Evolutionary conservation across 1,140 invertebrate genomes (phyloP), one percentile per base, ranked within the genome.

Genomic region (Drosophila littoralis): DNA sequence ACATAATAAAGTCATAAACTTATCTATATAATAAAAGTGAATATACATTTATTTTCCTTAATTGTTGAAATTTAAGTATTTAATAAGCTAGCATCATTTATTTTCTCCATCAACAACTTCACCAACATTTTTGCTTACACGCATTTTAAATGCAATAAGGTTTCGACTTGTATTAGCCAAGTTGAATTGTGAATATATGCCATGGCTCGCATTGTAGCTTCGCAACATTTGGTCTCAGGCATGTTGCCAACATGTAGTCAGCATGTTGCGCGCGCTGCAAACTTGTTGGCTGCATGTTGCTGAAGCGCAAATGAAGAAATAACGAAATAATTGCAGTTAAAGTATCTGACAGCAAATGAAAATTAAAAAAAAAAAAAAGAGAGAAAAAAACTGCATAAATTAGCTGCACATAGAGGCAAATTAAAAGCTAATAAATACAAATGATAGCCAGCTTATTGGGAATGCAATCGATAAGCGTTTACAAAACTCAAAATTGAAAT

Each of bases 201-300:
- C 7, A 32, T 71, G 58, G 6, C 54, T 6, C 6, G 50, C 46
- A 81, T 40, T 75, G 78, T 85, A 42, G 42, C 22, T 7, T 8
- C 10, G 55, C 55, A 72, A 69, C 73, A 76, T 77, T 77, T 67
- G 65, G 45, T 52, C 28, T 60, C 17, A 33, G 42, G 48, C 40
- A 74, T 80, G 74, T 66, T 66, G 54, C 12, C 42, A 45, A 40
- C 63, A 74, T 83, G 77, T 72, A 78, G 81, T 67, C 33, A 59
- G 50, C 51, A 75, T 77, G 82, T 76, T 88, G 82, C 79, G 68
- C 69, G 67, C 48, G 69, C 52, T 66, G 35, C 35, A 82, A 67
- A 82, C 76, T 88, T 71, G 72, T 88, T 81, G 75, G 79, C 38
- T 64, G 64, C 69, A 73, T 85, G 71, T 73, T 81, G 75, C 65